Percentiles rank a stretch among this genome's conserved stretches.
Conservation (phyloP, 2,797 vertebrate species). For the Cyclopterus lumpus region DNA sequence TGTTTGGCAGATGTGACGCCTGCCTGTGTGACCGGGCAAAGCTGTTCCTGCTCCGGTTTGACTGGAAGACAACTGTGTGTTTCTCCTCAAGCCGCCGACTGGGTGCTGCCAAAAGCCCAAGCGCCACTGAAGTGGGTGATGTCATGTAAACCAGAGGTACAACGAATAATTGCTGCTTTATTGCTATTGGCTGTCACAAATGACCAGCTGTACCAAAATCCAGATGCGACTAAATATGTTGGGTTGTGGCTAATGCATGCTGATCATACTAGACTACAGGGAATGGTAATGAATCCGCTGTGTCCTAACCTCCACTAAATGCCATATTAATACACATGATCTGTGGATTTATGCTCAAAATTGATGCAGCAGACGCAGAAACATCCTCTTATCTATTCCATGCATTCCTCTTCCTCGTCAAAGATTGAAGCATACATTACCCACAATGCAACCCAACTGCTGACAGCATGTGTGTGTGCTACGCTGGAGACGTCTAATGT, state of each 20-base stretch:
- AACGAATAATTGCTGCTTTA: conserved; percentile 20
- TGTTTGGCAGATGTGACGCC: conserved; percentile 41
- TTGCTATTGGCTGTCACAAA: conserved; percentile 33
- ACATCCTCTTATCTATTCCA: background rate
- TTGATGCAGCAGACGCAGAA: background rate
- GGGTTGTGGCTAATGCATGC: background rate
- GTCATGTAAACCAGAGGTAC: conserved; percentile 44
- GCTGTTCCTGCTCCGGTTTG: conserved; percentile 41
- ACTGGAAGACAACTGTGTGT: conserved; percentile 48
- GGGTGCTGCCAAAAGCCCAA: conserved; percentile 37
- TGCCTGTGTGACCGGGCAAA: conserved; percentile 54
- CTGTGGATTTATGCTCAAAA: background rate
- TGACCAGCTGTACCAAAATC: conserved; percentile 4
- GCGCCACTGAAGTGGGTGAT: conserved; percentile 45
- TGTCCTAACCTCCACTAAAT: background rate
- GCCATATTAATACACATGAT: background rate
- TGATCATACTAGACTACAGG: background rate
- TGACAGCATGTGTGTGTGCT: background rate
- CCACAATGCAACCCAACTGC: background rate
- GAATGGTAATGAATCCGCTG: background rate
- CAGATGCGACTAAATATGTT: conserved; percentile 2
- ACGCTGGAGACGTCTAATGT: background rate
- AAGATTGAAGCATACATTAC: background rate
- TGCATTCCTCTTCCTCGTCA: background rate
- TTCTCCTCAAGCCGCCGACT: conserved; percentile 41